Evolutionary conservation across 2,888 invertebrate genomes (phyloP).

Genomic region (Maniola hyperantus): DNA sequence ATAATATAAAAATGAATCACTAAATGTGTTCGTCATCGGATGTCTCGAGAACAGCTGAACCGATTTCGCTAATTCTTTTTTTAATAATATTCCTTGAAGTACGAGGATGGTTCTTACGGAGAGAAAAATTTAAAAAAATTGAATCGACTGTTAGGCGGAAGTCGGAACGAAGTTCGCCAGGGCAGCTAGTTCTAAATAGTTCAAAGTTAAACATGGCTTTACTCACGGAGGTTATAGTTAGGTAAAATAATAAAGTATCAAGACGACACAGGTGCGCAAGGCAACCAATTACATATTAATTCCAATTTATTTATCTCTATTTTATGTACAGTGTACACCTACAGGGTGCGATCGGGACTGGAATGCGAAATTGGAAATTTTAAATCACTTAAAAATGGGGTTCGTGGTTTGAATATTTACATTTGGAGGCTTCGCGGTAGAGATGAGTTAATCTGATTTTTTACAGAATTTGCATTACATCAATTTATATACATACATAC

Average conservation of each 20-base stretch:
- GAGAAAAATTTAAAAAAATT: too few species aligned
- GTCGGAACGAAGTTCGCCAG: too few species aligned
- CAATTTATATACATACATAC: neutral
- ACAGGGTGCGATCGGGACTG: neutral
- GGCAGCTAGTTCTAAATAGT: too few species aligned
- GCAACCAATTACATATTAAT: constrained; percentile 66
- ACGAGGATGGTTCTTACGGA: too few species aligned
- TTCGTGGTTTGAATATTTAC: constrained; percentile 10
- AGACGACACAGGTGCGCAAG: constrained; percentile 47
- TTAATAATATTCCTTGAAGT: too few species aligned
- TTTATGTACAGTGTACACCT: constrained; percentile 4
- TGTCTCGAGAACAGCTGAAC: too few species aligned
- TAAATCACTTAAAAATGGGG: constrained; percentile 18
- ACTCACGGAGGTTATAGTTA: too few species aligned
- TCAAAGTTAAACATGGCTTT: neutral
- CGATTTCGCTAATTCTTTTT: too few species aligned
- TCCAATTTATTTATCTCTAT: constrained; percentile 49
- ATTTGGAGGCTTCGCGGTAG: constrained; percentile 1
- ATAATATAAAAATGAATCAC: too few species aligned
- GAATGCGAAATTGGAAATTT: constrained; percentile 16
- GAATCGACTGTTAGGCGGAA: too few species aligned
- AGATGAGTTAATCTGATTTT: constrained; percentile 3
- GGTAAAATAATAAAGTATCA: constrained; percentile 48
- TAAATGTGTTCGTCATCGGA: too few species aligned
- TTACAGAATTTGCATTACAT: neutral